Base-by-base conservation (phyloP, 2,113 vertebrate species). In the Phrynosoma platyrhinos region DNA sequence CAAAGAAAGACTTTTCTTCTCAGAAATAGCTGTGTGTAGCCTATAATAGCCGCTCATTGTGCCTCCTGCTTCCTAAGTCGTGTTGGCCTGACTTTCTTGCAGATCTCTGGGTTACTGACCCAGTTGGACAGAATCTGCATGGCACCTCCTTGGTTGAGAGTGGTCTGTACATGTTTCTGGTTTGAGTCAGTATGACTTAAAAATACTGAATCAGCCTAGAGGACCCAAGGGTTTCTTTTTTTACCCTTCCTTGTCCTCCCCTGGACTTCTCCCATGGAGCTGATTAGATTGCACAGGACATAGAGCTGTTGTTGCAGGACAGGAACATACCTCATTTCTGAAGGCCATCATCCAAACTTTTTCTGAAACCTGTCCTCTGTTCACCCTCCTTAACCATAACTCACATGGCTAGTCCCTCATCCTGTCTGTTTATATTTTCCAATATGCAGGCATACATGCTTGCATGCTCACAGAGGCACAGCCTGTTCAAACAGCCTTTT, bases 211-310 rank as follows among this genome's bases (percentile, higher is more conserved):
- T 81, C 36, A 68, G 30, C 69, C 55, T 9, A 25, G 14, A 71
- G 52, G 20, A 80, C 71, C 64, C 12, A 58, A 87, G 3, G 64
- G 14, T 53, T 80, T 87, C 85, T 79, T 68, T 36, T n/a, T 62
- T 64, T 71, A 40, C 30, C 25, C 30, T 27, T 30, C n/a, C 18
- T 79, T 42, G 14, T 52, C 68, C 36, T 42, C 9, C 30, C 36
- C 79, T 47, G 20, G 68, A 66, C 52, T 74, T 36, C 42, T 82
- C 71, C 80, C 20, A 5, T 25, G 72, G 42, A 53, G 72, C 42
- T 68, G 72, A 76, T 42, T 64, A 76, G 71, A 83, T 88, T 83
- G 72, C 58, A 66, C 40, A 77, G 83, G 72, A 52, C 71, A 82
- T 77, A 58, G 25, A 68, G 72, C 64, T 88, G 72, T 76, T 87